Conservation (phyloP, 2,113 vertebrate genomes). For the Benitochromis conjunctus region DNA sequence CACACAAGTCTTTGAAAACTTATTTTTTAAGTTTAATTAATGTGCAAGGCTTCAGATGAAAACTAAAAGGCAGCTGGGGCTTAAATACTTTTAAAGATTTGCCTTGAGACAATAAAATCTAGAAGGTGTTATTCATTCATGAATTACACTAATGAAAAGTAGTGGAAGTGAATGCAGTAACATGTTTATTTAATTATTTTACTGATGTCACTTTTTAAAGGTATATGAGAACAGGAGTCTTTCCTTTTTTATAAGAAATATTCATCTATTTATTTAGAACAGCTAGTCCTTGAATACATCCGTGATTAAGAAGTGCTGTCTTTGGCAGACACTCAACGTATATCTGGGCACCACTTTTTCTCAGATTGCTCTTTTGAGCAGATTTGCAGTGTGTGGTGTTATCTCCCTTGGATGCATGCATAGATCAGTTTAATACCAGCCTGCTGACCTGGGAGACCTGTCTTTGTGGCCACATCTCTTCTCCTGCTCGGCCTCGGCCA, state of each 20-base stretch:
- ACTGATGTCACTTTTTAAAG: neutral
- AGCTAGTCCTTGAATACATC: neutral
- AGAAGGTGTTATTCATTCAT: neutral
- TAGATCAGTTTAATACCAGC: constrained; percentile 40
- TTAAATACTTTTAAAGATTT: neutral
- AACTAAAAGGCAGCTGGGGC: neutral
- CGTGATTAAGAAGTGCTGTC: neutral
- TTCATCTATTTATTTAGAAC: neutral
- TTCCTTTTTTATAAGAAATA: neutral
- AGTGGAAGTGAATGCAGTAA: neutral
- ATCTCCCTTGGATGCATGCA: constrained; percentile 31
- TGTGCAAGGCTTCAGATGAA: neutral
- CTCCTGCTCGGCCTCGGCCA: neutral
- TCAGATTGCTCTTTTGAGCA: neutral
- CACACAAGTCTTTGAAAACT: constrained; percentile 18
- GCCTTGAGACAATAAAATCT: neutral
- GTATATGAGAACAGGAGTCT: neutral
- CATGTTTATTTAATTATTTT: neutral
- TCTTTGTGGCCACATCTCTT: constrained; percentile 1
- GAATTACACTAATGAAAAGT: neutral
- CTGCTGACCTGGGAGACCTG: constrained; percentile 9
- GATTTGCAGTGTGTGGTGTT: constrained; percentile 7
- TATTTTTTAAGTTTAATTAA: neutral
- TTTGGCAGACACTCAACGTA: neutral
- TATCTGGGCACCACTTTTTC: constrained; percentile 1